Evolutionary conservation across 2,113 vertebrate species (phyloP).

Genomic region (Corythornis vintsioides): DNA sequence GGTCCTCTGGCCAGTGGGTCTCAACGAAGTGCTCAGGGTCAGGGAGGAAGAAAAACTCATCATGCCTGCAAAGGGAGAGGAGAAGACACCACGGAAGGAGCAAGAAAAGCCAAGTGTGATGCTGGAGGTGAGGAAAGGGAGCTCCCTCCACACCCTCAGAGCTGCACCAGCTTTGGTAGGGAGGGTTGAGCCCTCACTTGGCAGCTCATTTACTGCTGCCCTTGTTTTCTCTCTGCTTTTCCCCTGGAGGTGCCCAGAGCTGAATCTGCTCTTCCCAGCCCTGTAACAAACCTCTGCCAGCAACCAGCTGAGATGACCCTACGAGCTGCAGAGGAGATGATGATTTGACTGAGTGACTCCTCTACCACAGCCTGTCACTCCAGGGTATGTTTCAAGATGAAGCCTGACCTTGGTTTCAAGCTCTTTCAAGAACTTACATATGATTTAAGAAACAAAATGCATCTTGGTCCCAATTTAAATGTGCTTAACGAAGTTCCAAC

Average conservation of each 20-base stretch:
- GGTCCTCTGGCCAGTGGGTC: constrained; percentile 78
- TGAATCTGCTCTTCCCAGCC: neutral
- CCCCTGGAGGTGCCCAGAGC: neutral
- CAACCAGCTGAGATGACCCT: neutral
- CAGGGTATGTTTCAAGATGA: neutral
- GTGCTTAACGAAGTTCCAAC: neutral
- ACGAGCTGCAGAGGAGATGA: neutral
- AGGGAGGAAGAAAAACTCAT: constrained; percentile 83
- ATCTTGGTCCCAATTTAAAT: neutral
- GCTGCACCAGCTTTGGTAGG: neutral
- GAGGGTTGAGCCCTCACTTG: neutral
- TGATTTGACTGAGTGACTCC: neutral
- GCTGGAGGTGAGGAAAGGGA: neutral
- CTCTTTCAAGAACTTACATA: neutral
- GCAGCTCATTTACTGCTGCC: neutral
- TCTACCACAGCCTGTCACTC: neutral
- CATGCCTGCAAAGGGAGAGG: constrained; percentile 61
- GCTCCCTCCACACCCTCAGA: neutral
- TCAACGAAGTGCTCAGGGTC: constrained; percentile 81
- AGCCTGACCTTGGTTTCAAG: neutral
- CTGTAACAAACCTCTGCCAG: neutral
- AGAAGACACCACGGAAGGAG: neutral
- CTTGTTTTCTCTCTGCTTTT: neutral
- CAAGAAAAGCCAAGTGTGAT: neutral
- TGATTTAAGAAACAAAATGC: neutral